These are phyloP conservation scores for Nycticorax nycticorax DNA, from an alignment of 2,113 vertebrate genomes.

Conservation along the genomic window DNA sequence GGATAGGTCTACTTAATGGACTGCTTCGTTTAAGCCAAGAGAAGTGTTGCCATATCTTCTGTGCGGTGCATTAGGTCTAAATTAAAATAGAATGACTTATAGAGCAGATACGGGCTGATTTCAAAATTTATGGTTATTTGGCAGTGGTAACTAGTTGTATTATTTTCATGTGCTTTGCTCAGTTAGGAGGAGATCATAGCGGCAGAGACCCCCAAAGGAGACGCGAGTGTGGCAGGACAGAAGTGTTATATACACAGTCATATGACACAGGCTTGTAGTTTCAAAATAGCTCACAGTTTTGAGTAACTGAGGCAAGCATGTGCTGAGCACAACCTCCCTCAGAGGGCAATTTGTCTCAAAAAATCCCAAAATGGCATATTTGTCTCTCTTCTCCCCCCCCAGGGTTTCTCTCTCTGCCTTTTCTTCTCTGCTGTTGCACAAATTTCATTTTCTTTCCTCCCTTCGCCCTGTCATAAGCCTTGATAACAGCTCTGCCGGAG, in stretches of 20 bases:
- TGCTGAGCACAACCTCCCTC: background rate
- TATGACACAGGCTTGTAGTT: background rate
- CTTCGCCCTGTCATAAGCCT: background rate
- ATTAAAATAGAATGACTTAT: background rate
- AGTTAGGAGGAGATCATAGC: background rate
- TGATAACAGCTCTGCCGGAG: background rate
- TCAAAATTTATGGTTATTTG: background rate
- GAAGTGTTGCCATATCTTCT: background rate
- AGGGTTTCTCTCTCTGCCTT: background rate
- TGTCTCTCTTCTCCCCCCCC: accelerated
- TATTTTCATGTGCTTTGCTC: background rate
- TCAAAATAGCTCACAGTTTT: background rate
- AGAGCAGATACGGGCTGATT: background rate
- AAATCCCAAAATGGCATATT: background rate
- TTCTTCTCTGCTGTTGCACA: background rate
- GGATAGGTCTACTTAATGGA: background rate
- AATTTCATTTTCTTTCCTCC: background rate
- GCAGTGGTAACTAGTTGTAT: background rate
- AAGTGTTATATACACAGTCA: accelerated
- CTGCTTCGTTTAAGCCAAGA: background rate
- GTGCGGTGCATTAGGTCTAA: background rate
- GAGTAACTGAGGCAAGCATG: background rate
- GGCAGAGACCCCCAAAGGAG: background rate
- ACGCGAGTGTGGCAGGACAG: background rate
- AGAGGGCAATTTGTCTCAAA: background rate